Conservation (phyloP, 1,140 invertebrate species). For the Anthonomus grandis region DNA sequence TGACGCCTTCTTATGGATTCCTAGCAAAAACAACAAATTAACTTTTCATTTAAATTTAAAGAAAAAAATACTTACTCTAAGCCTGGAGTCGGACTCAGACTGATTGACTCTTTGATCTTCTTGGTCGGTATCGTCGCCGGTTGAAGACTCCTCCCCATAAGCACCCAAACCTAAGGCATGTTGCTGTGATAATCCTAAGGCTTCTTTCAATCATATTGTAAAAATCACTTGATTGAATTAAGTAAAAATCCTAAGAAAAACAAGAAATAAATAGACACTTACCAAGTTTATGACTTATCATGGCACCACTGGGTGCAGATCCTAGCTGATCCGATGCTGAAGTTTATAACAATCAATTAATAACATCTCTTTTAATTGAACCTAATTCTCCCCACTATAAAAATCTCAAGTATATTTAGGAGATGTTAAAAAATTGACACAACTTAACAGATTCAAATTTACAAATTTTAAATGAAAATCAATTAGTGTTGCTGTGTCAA, state of each 20-base stretch:
- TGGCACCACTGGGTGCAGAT: conserved; percentile 45
- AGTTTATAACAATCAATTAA: conserved; percentile 38
- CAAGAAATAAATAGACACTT: conserved; percentile 31
- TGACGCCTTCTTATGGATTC: conserved; percentile 40
- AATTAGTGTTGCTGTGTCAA: too few species aligned
- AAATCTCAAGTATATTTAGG: too few species aligned
- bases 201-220: too few species aligned
- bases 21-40: conserved; percentile 21
- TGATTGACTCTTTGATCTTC: conserved; percentile 25
- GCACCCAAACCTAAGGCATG: conserved; percentile 39
- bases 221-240: not conserved
- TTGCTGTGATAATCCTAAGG: not conserved
- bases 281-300: conserved; percentile 43
- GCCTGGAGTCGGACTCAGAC: conserved; percentile 40
- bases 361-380: conserved; percentile 11
- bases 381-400: conserved; percentile 15
- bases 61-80: conserved; percentile 35
- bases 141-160: conserved; percentile 40
- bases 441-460: too few species aligned
- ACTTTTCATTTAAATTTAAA: too few species aligned
- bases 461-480: too few species aligned
- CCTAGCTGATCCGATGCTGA: conserved; percentile 44
- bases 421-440: too few species aligned
- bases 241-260: not conserved
- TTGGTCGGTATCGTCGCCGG: conserved; percentile 34